Evolutionary conservation across 2,888 invertebrate species (phyloP).

Genomic region (Brachyopa scutellaris): DNA sequence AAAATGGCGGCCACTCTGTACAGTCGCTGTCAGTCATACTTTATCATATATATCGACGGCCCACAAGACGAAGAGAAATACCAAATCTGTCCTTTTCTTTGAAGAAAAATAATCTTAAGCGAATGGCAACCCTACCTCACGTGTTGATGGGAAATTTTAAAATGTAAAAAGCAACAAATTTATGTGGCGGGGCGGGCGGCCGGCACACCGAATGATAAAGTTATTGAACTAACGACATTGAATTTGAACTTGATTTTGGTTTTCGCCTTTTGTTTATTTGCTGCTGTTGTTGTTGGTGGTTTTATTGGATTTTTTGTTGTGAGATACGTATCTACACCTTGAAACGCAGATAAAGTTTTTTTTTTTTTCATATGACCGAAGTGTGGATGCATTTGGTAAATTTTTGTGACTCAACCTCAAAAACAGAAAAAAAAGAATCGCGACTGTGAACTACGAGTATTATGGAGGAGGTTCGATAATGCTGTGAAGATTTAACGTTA

Average conservation of each 20-base stretch:
- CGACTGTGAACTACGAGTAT: too few species aligned
- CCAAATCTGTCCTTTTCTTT: too few species aligned
- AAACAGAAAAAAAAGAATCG: too few species aligned
- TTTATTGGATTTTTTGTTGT: neutral
- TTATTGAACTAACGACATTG: slow-evolving; percentile 44
- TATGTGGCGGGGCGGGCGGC: neutral
- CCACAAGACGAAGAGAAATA: too few species aligned
- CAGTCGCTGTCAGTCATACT: too few species aligned
- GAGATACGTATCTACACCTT: neutral
- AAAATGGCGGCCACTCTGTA: too few species aligned
- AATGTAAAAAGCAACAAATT: neutral
- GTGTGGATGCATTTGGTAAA: neutral
- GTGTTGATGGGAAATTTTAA: neutral
- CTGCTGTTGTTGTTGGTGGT: too few species aligned
- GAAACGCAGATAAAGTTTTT: neutral
- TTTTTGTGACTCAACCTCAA: neutral
- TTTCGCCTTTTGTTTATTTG: neutral
- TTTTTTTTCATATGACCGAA: too few species aligned
- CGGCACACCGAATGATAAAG: neutral
- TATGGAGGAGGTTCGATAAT: too few species aligned
- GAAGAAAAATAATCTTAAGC: neutral
- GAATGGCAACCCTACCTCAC: slow-evolving; percentile 2
- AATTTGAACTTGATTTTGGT: slow-evolving; percentile 39
- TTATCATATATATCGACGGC: too few species aligned
- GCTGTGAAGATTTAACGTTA: too few species aligned